Conservation (phyloP, 2,113 vertebrate species). For the Petrocephalus microphthalmus region DNA sequence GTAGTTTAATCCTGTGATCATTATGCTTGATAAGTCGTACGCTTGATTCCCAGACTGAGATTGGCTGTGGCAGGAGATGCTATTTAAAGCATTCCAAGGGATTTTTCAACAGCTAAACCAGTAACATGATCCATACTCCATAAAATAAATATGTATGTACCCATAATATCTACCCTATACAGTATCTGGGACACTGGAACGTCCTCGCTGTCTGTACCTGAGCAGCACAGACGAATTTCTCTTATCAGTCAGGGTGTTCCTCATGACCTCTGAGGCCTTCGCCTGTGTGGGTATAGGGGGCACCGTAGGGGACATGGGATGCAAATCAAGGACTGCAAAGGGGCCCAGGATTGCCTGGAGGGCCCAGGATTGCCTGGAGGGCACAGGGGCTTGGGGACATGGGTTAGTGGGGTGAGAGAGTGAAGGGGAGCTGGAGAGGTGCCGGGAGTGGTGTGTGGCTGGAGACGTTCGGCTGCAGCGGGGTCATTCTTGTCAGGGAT, state of each 20-base stretch:
- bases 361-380: neutral
- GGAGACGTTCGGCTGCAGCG: neutral
- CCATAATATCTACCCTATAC: neutral
- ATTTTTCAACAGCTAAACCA: conserved; percentile 1
- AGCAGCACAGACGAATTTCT: neutral
- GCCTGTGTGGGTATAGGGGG: neutral
- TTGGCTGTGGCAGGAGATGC: neutral
- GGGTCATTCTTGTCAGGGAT: neutral
- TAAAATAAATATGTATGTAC: conserved; percentile 2
- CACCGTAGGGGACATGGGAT: neutral
- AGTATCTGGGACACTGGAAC: neutral
- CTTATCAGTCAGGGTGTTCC: neutral
- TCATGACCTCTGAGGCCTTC: neutral
- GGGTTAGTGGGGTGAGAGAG: neutral
- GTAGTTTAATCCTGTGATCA: conserved; percentile 2
- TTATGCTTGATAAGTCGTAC: neutral
- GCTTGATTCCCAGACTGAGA: conserved; percentile 9
- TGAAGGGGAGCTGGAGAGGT: neutral
- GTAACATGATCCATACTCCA: neutral
- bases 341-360: neutral
- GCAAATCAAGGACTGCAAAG: neutral
- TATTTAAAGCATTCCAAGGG: neutral
- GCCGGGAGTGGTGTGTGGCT: neutral
- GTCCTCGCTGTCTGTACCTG: neutral
- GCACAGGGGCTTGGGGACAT: neutral